Evolutionary conservation across 2,113 vertebrate genomes (phyloP), one percentile per base, ranked within the genome.

Genomic region (Poeciliopsis retropinna): DNA sequence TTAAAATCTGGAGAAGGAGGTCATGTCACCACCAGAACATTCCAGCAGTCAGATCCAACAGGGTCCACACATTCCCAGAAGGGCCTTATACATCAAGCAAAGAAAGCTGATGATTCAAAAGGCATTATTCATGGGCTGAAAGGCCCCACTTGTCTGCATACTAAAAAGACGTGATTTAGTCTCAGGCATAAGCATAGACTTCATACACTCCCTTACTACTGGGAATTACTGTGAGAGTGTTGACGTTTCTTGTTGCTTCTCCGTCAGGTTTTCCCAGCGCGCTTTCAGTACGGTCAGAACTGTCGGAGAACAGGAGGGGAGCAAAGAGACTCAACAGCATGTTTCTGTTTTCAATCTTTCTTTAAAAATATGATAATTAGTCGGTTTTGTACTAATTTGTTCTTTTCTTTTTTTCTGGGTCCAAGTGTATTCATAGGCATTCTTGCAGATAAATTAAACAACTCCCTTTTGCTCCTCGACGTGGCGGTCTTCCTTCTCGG

Each of bases 111-210:
- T 57, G 51, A 57, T 11, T 57, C 51, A 57, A 57, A 57, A 57
- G 25, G 51, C 51, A 57, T 57, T 57, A 57, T 57, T 57, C 51
- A 57, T 57, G 22, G 22, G 51, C 51, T 57, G 51, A 57, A 57
- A 57, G 51, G 51, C 22, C 51, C 51, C 51, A 25, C 51, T 57
- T 57, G 51, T 57, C 51, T 57, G 51, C 51, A 57, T 57, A 57
- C 51, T 57, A 57, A 57, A 57, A 57, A 57, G 51, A 57, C n/a
- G 25, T 57, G 51, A 57, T 57, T 57, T 57, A 57, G 51, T 57
- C 19, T 25, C 10, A 9, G 25, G 25, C 17, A 57, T n/a, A n/a
- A n/a, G 51, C 22, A 57, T 4, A 57, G 19, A 57, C 51, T 57
- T n/a, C 25, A 57, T 57, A 17, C 51, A 57, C 10, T 57, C 51